Base-by-base conservation (phyloP, 2,888 invertebrate genomes). In the Agrotis ipsilon region DNA sequence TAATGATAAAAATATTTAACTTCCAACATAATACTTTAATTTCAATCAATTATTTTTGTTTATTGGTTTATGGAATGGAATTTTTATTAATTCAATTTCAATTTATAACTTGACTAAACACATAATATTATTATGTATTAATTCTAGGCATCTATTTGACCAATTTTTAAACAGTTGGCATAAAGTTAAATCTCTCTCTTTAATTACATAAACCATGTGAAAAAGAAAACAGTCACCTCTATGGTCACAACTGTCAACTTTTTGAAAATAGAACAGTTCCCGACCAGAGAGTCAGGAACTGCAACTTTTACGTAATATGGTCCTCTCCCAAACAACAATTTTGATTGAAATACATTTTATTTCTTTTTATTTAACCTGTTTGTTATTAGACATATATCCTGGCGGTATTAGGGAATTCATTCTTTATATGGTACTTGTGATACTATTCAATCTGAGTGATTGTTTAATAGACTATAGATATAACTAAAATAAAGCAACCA, bases 271-370 rank as follows among this genome's bases (percentile, higher is more conserved):
- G 54, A 27, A 7, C 16, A 54, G 14, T 45, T 16, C 5, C 16
- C 16, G 45, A 45, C 45, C 45, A 45, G 4, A 43, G 43, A 16
- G 39, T 39, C 4, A 5, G 14, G 14, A 27, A 27, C 24, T 24
- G 3, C 2, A 11, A 27, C 1, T 11, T 27, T 18, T 18, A 27
- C 21, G 24, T 13, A 62, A 13, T 21, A 76, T 63, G 67, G 45
- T 49, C 11, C 49, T 77, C 16, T 65, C 55, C 6, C 63, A 57
- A 18, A 16, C 21, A 21, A 62, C 61, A 2, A 18, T 77, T 45
- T 4, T 77, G 16, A 59, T 68, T 2, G 55, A 79, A 77, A 65
- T 72, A 43, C 27, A 27, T 59, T 76, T 71, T n/a, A 43, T 70
- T 11, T 62, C 77, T 7, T 46, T 79, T 14, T 81, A 55, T 32